Conservation (phyloP, 2,113 vertebrate genomes). For the Phyllopteryx taeniolatus region DNA sequence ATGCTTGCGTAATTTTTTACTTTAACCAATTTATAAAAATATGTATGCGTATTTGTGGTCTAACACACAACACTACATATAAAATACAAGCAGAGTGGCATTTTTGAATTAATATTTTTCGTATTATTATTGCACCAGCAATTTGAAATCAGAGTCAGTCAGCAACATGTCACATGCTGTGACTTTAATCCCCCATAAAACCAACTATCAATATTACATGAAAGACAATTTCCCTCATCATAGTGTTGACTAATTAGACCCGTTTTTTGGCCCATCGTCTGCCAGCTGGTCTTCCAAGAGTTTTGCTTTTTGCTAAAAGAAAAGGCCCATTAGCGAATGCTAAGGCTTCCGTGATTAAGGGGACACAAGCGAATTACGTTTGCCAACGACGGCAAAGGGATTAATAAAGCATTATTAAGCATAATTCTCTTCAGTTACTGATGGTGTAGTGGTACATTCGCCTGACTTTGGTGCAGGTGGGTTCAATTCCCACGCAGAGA, state of each 20-base stretch:
- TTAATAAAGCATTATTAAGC: too few relatives aligned
- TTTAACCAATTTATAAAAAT: not conserved
- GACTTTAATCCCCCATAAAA: not conserved
- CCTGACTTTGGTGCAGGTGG: too few relatives aligned
- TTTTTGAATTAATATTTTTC: not conserved
- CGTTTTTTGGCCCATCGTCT: not conserved
- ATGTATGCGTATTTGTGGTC: not conserved
- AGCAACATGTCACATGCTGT: not conserved
- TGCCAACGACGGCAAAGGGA: not conserved
- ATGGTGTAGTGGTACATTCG: too few relatives aligned
- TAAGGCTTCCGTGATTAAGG: constrained; percentile 25
- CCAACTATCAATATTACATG: not conserved
- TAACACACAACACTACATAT: not conserved
- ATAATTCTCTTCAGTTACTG: too few relatives aligned
- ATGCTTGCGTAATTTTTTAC: not conserved
- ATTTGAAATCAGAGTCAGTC: not conserved
- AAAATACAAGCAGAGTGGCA: not conserved
- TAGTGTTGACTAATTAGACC: not conserved
- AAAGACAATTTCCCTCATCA: not conserved
- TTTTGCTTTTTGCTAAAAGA: constrained; percentile 4
- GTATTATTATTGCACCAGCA: not conserved
- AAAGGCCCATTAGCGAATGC: constrained; percentile 8
- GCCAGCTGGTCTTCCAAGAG: constrained; percentile 21
- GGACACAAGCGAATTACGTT: not conserved
- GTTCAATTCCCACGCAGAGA: too few relatives aligned